Conservation (phyloP, 1,140 invertebrate genomes). For the Drosophila watanabei region DNA sequence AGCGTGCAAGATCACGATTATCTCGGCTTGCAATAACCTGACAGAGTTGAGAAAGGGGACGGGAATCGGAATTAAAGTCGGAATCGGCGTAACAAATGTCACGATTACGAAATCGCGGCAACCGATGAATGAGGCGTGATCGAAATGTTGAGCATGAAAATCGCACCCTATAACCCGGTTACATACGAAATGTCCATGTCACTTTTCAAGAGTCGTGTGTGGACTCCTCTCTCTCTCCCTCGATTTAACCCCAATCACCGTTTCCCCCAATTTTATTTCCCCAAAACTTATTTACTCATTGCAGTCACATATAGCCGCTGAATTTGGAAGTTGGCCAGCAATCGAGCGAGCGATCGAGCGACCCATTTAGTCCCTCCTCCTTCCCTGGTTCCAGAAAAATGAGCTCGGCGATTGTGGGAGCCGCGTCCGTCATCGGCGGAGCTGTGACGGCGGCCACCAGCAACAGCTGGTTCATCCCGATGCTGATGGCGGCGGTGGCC, state of each 20-base stretch:
- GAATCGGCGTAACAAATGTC: constrained; percentile 42
- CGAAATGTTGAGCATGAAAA: constrained; percentile 65
- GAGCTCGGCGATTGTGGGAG: constrained; percentile 86
- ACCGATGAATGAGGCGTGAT: constrained; percentile 46
- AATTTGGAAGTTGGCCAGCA: constrained; percentile 20
- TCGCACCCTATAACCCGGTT: constrained; percentile 58
- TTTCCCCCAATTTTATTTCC: not conserved
- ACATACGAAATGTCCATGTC: constrained; percentile 22
- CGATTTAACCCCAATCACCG: not conserved
- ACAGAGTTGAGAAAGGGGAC: not conserved
- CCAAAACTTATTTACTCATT: constrained; percentile 45
- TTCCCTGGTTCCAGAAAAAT: constrained; percentile 28
- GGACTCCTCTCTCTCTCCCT: not conserved
- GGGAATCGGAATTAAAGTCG: constrained; percentile 8
- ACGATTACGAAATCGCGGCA: constrained; percentile 60
- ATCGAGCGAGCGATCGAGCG: constrained; percentile 14
- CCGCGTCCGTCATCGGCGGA: constrained; percentile 87
- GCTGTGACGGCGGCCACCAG: constrained; percentile 87
- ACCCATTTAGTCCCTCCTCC: constrained; percentile 13
- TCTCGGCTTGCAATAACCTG: constrained; percentile 1
- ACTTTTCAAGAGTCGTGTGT: constrained; percentile 48
- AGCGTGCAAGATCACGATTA: constrained; percentile 24
- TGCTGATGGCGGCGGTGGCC: constrained; percentile 91
- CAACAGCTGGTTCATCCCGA: constrained; percentile 91
- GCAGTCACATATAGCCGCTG: constrained; percentile 47